These are phyloP conservation scores for Siderastrea siderea DNA, from an alignment of 92 coral and sea anemone species.

Conservation along the genomic window DNA sequence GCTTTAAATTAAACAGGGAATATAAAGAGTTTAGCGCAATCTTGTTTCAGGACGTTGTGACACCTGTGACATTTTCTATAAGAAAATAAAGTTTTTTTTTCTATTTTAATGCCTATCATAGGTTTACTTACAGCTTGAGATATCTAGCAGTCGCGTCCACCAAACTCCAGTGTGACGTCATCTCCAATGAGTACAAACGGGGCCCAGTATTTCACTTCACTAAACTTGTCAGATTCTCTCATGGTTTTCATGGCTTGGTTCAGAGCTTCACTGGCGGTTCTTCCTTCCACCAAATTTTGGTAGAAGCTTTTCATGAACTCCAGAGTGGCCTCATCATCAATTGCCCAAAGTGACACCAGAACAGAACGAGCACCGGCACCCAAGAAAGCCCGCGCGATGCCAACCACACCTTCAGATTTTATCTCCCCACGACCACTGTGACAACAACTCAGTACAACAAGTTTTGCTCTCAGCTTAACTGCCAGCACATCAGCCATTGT, in stretches of 20 bases:
- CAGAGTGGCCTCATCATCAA: conserved; percentile 49
- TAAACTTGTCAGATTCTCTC: conserved; percentile 33
- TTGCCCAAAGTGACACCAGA: conserved; percentile 55
- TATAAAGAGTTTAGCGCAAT: too few relatives aligned
- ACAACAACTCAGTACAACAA: conserved; percentile 62
- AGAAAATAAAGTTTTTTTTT: neutral
- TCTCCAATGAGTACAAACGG: conserved; percentile 67
- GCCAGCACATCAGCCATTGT: conserved; percentile 23
- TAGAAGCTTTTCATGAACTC: conserved; percentile 56
- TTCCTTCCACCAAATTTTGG: conserved; percentile 29
- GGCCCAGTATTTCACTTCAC: conserved; percentile 30
- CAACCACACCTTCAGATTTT: conserved; percentile 60
- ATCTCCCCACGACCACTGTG: conserved; percentile 55
- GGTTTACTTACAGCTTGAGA: neutral
- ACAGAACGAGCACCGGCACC: conserved; percentile 67
- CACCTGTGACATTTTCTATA: neutral
- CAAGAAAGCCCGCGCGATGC: conserved; percentile 58
- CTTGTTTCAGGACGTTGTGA: too few relatives aligned
- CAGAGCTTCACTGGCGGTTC: conserved; percentile 39
- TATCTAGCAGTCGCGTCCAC: neutral
- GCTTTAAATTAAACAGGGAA: too few relatives aligned
- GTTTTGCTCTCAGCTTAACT: conserved; percentile 18
- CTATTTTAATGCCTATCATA: neutral
- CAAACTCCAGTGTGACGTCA: conserved; percentile 28
- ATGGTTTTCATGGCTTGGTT: conserved; percentile 32